A percentile compares a stretch with the other conserved stretches of the same genome.
Conservation (phyloP, 2,888 invertebrate genomes). For the Bursaphelenchus okinawaensis region DNA sequence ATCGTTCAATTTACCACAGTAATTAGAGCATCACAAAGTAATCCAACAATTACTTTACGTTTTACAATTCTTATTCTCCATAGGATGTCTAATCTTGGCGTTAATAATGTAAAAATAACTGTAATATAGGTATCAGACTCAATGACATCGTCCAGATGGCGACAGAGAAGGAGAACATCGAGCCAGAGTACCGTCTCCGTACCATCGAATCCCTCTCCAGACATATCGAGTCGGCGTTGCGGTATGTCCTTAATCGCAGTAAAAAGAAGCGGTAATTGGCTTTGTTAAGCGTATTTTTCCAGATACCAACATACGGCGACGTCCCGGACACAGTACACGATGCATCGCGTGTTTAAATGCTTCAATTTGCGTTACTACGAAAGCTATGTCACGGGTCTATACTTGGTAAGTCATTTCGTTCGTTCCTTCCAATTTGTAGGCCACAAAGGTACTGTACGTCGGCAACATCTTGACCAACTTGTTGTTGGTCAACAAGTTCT, state of each 20-base stretch:
- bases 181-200: conserved; percentile 55
- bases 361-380: conserved; percentile 56
- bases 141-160: conserved; percentile 58
- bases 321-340: conserved; percentile 53
- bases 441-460: conserved; percentile 56
- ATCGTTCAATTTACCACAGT: too few species aligned
- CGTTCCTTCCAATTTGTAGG: conserved; percentile 27
- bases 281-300: conserved; percentile 6
- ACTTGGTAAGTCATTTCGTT: conserved; percentile 40
- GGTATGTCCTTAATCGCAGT: conserved; percentile 24
- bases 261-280: conserved; percentile 8
- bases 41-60: too few species aligned
- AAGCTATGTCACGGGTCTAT: conserved; percentile 57
- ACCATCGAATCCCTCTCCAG: conserved; percentile 56
- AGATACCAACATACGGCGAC: conserved; percentile 57
- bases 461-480: conserved; percentile 55
- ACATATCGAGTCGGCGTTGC: conserved; percentile 55
- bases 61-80: too few species aligned
- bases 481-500: conserved; percentile 55
- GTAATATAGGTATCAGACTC: conserved; percentile 48
- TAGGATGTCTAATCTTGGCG: too few species aligned
- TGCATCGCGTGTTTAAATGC: conserved; percentile 57
- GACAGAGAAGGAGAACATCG: conserved; percentile 57
- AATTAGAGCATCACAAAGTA: too few species aligned
- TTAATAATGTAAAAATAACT: too few species aligned